Conservation (phyloP, 1,140 invertebrate species). For the Galendromus occidentalis region DNA sequence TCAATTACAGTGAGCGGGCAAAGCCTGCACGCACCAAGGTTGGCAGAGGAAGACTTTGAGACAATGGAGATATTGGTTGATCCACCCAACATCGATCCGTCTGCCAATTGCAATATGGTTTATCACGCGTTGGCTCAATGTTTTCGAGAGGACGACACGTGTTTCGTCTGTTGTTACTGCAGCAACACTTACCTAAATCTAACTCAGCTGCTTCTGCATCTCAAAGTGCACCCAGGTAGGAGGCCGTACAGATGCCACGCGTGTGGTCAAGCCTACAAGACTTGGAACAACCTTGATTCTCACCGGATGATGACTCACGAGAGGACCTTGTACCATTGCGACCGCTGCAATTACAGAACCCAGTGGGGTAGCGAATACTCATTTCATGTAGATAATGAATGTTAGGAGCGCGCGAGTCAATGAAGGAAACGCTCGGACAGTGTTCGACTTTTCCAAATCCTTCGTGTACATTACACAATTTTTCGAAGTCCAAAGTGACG, state of each 20-base stretch:
- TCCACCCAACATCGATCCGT: neutral
- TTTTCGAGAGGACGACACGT: neutral
- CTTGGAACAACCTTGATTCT: conserved; percentile 5
- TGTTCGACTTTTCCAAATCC: too few relatives aligned
- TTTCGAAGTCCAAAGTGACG: too few relatives aligned
- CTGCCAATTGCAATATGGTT: neutral
- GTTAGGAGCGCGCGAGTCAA: neutral
- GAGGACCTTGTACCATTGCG: neutral
- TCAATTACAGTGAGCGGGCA: too few relatives aligned
- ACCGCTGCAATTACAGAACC: neutral
- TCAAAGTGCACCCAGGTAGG: neutral
- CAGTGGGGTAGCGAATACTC: conserved; percentile 10
- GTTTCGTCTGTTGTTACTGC: conserved; percentile 6
- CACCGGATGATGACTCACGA: conserved; percentile 2
- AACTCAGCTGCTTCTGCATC: conserved; percentile 1
- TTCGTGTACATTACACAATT: too few relatives aligned
- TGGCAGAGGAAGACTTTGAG: neutral
- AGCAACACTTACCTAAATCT: neutral
- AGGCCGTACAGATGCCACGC: conserved; percentile 1
- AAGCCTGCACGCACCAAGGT: neutral
- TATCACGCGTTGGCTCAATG: neutral
- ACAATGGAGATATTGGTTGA: conserved; percentile 1
- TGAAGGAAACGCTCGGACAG: too few relatives aligned
- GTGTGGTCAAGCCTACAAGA: conserved; percentile 5
- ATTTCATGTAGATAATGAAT: conserved; percentile 9